phyloP scores from a whole-genome alignment of 1,140 invertebrate genomes.

The Pseudomyrmex concolor region DNA sequence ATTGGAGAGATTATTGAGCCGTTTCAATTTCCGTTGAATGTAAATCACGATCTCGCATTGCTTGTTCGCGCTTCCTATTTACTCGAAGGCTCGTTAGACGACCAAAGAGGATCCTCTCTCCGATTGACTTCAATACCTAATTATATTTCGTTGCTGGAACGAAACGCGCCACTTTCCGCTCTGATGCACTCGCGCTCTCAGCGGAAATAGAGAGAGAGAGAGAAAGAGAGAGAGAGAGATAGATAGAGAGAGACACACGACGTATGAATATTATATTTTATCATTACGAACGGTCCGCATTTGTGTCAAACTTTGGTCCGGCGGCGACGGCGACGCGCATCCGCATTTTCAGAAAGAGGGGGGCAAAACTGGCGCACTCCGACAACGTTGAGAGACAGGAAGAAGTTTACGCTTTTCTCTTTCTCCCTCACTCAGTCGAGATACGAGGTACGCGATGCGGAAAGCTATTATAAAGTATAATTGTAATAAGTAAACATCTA shows the following conservation, averaged over 20 bases:
- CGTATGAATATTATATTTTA: conserved; percentile 53
- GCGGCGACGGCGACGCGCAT: conserved; percentile 6
- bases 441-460: conserved; percentile 13
- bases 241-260: not conserved
- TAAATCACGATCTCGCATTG: conserved; percentile 8
- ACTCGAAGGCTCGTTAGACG: conserved; percentile 18
- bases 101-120: conserved; percentile 24
- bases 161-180: conserved; percentile 6
- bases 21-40: conserved; percentile 10
- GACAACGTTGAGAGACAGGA: conserved; percentile 47
- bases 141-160: conserved; percentile 23
- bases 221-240: too few species aligned
- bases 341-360: conserved; percentile 45
- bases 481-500: conserved; percentile 62
- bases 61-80: conserved; percentile 1
- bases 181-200: too few species aligned
- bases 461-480: conserved; percentile 59
- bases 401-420: conserved; percentile 47
- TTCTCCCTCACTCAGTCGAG: conserved; percentile 34
- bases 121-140: conserved; percentile 16
- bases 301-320: conserved; percentile 54
- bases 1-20: conserved; percentile 3
- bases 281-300: conserved; percentile 32
- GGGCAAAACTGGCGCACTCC: conserved; percentile 41
- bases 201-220: too few species aligned